Evolutionary conservation across 2,113 vertebrate genomes (phyloP).

Genomic region (Calidris pygmaea): DNA sequence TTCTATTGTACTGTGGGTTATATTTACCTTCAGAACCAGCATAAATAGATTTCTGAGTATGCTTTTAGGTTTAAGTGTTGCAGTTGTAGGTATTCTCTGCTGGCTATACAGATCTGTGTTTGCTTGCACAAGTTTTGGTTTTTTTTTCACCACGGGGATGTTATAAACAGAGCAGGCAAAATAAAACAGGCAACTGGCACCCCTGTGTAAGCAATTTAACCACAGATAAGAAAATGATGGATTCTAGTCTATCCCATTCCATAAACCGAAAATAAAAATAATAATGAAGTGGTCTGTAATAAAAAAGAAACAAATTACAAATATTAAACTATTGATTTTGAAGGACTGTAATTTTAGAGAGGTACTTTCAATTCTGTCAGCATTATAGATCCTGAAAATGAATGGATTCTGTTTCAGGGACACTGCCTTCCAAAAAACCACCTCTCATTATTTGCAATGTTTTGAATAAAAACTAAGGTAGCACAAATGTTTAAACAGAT

Average conservation of each 20-base stretch:
- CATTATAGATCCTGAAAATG: constrained; percentile 60
- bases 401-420: constrained; percentile 59
- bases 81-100: neutral
- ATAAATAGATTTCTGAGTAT: neutral
- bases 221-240: constrained; percentile 46
- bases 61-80: neutral
- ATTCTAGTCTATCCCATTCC: constrained; percentile 47
- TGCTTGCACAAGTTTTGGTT: neutral
- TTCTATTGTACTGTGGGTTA: neutral
- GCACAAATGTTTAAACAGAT: constrained; percentile 69
- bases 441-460: constrained; percentile 27
- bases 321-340: constrained; percentile 67
- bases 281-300: constrained; percentile 63
- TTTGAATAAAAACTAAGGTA: constrained; percentile 63
- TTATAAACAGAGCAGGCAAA: neutral
- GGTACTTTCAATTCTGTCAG: constrained; percentile 36
- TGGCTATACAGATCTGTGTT: neutral
- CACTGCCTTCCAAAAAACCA: neutral
- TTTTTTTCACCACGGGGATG: neutral
- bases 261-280: constrained; percentile 71
- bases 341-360: constrained; percentile 62
- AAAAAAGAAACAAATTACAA: constrained; percentile 66
- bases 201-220: constrained; percentile 36
- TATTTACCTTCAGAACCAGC: neutral
- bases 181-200: neutral